Base-by-base conservation (phyloP, 2,797 vertebrate species). In the Sus cebifrons region DNA sequence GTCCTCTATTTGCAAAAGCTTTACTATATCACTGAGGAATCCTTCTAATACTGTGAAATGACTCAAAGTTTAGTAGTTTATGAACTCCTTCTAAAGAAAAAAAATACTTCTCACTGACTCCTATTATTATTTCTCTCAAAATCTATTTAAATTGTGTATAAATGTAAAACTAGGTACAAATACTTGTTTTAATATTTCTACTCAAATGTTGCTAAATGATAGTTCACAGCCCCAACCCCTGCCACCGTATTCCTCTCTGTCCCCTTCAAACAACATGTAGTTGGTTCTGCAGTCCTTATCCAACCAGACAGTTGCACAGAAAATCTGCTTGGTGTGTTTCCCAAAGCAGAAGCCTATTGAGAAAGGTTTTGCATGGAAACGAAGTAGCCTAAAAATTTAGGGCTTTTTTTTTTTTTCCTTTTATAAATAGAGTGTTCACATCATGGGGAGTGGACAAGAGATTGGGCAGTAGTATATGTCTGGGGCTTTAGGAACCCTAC, bases 191-290 rank as follows among this genome's bases (percentile, higher is more conserved):
- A 36, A 93, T 86, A 54, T 7, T 0, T 64, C 27, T 75, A 23
- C 23, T 83, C 56, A 77, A 23, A 56, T 20, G 68, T 52, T 20
- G 13, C 29, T 82, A 77, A 64, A 7, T 56, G 44, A 11, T n/a
- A 65, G 36, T n/a, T 65, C 52, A 65, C 1, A 3, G 7, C 0
- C 4, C 18, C 1, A 4, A 49, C 1, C 12, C 0, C 18, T 1
- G 4, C 9, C 74, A 0, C 16, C 15, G 1, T 21, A 10, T 73
- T 74, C 52, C 18, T 84, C 5, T 81, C 16, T 62, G 27, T 32
- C n/a, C 25, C 54, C 20, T 68, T 60, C 54, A 75, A 15, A 58
- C 0, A 0, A 58, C 0, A 0, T 14, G 15, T 17, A 11, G 2
- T 25, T 0, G 6, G 2, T 2, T 44, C 56, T 29, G 6, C 3